phyloP scores from a whole-genome alignment of 2,888 invertebrate genomes.

The Mesopsocus fuscifrons region DNA sequence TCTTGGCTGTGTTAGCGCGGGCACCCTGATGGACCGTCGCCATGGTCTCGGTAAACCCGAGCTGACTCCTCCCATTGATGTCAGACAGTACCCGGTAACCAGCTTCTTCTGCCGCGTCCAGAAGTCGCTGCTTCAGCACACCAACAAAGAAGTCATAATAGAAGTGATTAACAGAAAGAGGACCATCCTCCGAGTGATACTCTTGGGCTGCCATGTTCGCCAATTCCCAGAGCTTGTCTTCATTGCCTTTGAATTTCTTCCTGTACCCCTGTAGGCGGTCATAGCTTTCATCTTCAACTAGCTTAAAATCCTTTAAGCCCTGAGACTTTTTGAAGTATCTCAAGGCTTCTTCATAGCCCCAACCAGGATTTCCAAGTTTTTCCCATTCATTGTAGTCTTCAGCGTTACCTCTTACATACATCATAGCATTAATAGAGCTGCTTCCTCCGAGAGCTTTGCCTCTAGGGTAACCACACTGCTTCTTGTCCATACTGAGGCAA shows the following conservation, averaged over 20 bases:
- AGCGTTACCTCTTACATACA: slow-evolving; percentile 40
- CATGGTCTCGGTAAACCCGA: slow-evolving; percentile 30
- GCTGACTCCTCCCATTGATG: slow-evolving; percentile 26
- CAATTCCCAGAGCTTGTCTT: slow-evolving; percentile 10
- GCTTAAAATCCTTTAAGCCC: slow-evolving; percentile 12
- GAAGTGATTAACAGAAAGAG: slow-evolving; percentile 26
- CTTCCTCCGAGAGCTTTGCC: slow-evolving; percentile 47
- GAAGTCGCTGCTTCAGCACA: slow-evolving; percentile 23
- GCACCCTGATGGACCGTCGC: slow-evolving; percentile 26
- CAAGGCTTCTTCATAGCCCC: slow-evolving; percentile 32
- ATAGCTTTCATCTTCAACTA: slow-evolving; percentile 1
- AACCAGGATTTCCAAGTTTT: slow-evolving; percentile 35
- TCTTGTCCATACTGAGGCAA: slow-evolving; percentile 22
- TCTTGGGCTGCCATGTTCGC: slow-evolving; percentile 21
- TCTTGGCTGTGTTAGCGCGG: slow-evolving; percentile 26
- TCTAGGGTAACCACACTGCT: slow-evolving; percentile 31
- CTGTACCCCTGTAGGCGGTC: slow-evolving; percentile 16
- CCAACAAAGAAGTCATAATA: slow-evolving; percentile 21
- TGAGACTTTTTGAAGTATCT: slow-evolving; percentile 26
- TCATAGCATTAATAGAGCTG: slow-evolving; percentile 40
- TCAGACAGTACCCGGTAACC: slow-evolving; percentile 24
- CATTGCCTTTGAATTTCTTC: slow-evolving; percentile 3
- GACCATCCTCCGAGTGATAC: slow-evolving; percentile 27
- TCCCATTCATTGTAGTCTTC: slow-evolving; percentile 44
- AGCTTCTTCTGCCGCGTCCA: slow-evolving; percentile 27